phyloP scores from a whole-genome alignment of 2,888 invertebrate species.

The Apodemia mormo region DNA sequence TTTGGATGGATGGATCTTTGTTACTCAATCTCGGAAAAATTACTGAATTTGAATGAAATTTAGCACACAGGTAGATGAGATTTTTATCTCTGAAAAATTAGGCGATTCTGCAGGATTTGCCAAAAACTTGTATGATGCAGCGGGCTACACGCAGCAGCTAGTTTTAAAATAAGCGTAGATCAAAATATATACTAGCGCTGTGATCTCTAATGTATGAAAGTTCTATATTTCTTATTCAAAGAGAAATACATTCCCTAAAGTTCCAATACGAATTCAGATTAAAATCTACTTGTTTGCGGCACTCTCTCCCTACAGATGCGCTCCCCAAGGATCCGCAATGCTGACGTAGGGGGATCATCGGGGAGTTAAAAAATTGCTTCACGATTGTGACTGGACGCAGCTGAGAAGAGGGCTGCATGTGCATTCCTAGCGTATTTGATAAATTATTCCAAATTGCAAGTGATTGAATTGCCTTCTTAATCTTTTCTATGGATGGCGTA shows the following conservation, averaged over 20 bases:
- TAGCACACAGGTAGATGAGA: no score
- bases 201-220: background rate
- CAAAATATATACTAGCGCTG: background rate
- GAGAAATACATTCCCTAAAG: background rate
- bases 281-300: constrained; percentile 18
- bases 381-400: constrained; percentile 57
- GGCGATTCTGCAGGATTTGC: no score
- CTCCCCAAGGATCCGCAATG: constrained; percentile 25
- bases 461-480: constrained; percentile 60
- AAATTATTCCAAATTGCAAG: constrained; percentile 70
- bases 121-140: no score
- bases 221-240: background rate
- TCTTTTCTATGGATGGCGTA: background rate
- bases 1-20: no score
- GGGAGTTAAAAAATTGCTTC: constrained; percentile 70
- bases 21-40: no score
- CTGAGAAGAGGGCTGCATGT: constrained; percentile 68
- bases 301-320: background rate
- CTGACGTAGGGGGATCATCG: constrained; percentile 49
- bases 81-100: no score
- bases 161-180: no score
- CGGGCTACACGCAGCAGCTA: no score
- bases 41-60: no score
- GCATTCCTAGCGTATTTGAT: constrained; percentile 70
- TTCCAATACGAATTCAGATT: constrained; percentile 10